Base-by-base conservation (phyloP, 2,113 vertebrate species). In the Rhinogobius similis region DNA sequence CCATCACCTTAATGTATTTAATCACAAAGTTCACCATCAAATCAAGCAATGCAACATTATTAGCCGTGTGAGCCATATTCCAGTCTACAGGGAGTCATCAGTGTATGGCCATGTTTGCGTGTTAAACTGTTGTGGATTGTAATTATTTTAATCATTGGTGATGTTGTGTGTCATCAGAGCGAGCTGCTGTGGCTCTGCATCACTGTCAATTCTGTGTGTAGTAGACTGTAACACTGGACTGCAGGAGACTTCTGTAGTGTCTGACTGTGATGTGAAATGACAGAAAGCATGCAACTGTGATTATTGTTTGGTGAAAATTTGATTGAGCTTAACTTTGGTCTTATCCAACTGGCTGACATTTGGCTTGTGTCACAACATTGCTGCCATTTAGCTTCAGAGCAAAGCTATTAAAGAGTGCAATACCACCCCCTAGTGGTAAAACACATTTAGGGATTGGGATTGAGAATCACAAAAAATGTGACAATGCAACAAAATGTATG, bases 1-100 rank as follows among this genome's bases (percentile, higher is more conserved):
- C 71, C 90, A 81, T 92, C 88, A 89, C 92, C 82, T 89, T 83
- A 87, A 88, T 88, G 89, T 91, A 89, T 87, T 77, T 87, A 88
- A 92, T 93, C 92, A 94, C 90, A 82, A 86, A 89, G 91, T 76
- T 93, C 93, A 94, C 92, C 92, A 92, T 94, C 79, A 44, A 92
- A 91, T 91, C 89, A 90, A 88, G 76, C 44, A 67, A 88, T 73
- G 48, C 61, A 62, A 73, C 79, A 72, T 72, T 74, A 24, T 66
- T 44, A 64, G 12, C 65, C 68, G 68, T 67, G 32, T 16, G 65
- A 69, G 67, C 78, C 68, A 73, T 66, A 32, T 52, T 86, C 79
- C 84, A 18, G 67, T 73, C 66, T 70, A 39, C 27, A 41, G 73
- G 84, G 85, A 70, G 56, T 90, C 91, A 90, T 93, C 84, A 86